Evolutionary conservation across 1,140 invertebrate genomes (phyloP).

Genomic region (Drosophila fuyamai): DNA sequence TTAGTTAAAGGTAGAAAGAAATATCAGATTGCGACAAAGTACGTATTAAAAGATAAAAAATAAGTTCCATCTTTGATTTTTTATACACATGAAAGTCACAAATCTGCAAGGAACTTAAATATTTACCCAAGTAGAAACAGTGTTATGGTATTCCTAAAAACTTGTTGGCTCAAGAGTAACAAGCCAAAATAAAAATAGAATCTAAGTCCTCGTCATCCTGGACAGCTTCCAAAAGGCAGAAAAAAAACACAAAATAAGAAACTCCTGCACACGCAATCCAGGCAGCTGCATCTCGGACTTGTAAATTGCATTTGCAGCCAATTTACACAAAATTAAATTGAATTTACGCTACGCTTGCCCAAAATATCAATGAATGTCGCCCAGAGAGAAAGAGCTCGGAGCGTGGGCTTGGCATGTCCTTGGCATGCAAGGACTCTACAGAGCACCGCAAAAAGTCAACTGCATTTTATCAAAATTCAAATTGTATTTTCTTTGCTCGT

Average conservation of each 20-base stretch:
- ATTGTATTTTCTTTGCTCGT: slow-evolving; percentile 68
- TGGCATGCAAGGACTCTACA: slow-evolving; percentile 15
- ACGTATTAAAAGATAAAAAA: background rate
- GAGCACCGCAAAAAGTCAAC: slow-evolving; percentile 61
- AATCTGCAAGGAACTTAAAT: slow-evolving; percentile 12
- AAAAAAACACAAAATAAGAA: background rate
- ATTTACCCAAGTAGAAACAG: background rate
- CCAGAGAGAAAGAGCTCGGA: slow-evolving; percentile 29
- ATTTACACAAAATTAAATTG: slow-evolving; percentile 81
- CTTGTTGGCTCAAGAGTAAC: background rate
- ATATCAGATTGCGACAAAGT: background rate
- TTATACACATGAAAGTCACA: background rate
- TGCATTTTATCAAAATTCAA: slow-evolving; percentile 83
- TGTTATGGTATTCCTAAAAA: slow-evolving; percentile 3
- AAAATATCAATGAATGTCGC: slow-evolving; percentile 78
- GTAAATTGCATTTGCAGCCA: slow-evolving; percentile 79
- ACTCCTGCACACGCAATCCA: slow-evolving; percentile 50
- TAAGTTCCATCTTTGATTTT: background rate
- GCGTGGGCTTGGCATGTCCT: slow-evolving; percentile 4
- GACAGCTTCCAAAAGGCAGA: slow-evolving; percentile 5
- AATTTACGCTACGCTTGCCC: slow-evolving; percentile 79
- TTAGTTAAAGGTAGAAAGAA: background rate
- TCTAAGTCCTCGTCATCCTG: background rate
- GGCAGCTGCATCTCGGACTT: slow-evolving; percentile 59
- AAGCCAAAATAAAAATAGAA: slow-evolving; percentile 3